Evolutionary conservation across 2,888 invertebrate species (phyloP).

Genomic region (Eubasilissa splendida): DNA sequence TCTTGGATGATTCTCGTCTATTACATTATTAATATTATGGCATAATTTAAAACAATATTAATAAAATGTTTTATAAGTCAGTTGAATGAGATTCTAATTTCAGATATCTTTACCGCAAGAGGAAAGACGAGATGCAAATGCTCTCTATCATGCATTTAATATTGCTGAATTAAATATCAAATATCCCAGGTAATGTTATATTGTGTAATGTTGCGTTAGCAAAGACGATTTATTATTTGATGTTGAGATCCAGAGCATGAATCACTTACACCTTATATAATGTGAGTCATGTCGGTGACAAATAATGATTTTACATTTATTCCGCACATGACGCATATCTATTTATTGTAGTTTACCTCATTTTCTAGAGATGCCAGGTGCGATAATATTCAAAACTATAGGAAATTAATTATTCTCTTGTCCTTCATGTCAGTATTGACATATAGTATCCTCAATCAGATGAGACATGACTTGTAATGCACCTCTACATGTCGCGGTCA

Average conservation of each 20-base stretch:
- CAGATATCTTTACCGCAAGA: slow-evolving; percentile 61
- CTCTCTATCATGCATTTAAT: slow-evolving; percentile 69
- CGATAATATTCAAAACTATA: no score
- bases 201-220: no score
- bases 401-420: no score
- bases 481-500: no score
- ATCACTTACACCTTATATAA: no score
- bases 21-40: neutral
- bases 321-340: no score
- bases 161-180: slow-evolving; percentile 66
- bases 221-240: neutral
- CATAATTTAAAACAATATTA: neutral
- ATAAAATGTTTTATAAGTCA: neutral
- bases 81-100: slow-evolving; percentile 2
- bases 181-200: slow-evolving; percentile 59
- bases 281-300: neutral
- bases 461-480: no score
- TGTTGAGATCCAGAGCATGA: neutral
- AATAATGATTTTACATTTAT: neutral
- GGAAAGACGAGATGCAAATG: slow-evolving; percentile 52
- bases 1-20: neutral
- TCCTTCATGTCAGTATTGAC: no score
- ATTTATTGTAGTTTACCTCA: no score
- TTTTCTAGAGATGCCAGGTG: no score
- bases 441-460: no score